Evolutionary conservation across 2,888 invertebrate species (phyloP).

Genomic region (Drosophila recens): DNA sequence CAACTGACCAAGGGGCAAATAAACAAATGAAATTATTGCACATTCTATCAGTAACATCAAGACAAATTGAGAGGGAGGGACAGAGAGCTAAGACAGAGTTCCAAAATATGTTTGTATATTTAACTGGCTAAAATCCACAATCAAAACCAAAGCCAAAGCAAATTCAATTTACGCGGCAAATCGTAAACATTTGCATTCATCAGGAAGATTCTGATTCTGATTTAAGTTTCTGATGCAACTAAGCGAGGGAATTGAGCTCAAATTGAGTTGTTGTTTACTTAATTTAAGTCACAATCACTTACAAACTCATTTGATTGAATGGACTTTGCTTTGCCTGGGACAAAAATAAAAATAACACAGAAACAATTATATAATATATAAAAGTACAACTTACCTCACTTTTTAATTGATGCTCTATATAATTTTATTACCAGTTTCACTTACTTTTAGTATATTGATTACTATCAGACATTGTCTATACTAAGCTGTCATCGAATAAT

Average conservation of each 20-base stretch:
- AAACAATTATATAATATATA: neutral
- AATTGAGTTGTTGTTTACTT: neutral
- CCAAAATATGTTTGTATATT: conserved; percentile 24
- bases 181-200: conserved; percentile 16
- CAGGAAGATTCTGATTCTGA: conserved; percentile 3
- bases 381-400: neutral
- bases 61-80: neutral
- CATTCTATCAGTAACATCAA: neutral
- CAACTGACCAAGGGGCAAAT: conserved; percentile 33
- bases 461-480: neutral
- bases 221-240: neutral
- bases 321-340: neutral
- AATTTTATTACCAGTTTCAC: neutral
- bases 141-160: conserved; percentile 15
- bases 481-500: conserved; percentile 7
- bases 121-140: conserved; percentile 8
- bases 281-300: neutral
- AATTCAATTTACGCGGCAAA: conserved; percentile 29
- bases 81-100: neutral
- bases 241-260: neutral
- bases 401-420: neutral
- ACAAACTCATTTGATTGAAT: neutral
- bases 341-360: neutral
- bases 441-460: conserved; percentile 1
- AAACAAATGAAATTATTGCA: conserved; percentile 39